Base-by-base conservation (phyloP, 1,140 invertebrate genomes). In the Neodiprion fabricii region DNA sequence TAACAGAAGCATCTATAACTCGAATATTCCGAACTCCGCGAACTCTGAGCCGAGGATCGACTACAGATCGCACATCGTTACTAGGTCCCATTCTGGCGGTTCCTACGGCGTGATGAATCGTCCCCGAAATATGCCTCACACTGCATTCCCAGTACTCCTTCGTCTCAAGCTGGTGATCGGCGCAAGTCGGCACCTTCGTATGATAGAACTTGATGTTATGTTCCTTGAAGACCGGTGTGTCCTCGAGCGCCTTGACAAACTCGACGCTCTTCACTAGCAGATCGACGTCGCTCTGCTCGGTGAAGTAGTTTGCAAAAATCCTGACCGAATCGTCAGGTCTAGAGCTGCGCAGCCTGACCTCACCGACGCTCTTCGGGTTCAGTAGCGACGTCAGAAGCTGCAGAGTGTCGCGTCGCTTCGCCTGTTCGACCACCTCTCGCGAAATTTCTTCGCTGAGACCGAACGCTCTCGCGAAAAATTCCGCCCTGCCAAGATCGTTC, bases 1-100 rank as follows among this genome's bases (percentile, higher is more conserved):
- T 95, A 48, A 95, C 93, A 68, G 93, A 94, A 1, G 93, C 94
- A 80, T 95, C 94, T 48, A 95, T 92, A 0, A 95, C 94, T 74
- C 95, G 86, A 17, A 96, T 82, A 0, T 92, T 90, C 73, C 92
- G 88, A 0, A 95, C 81, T 4, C 93, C 93, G 73, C 95, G 91
- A 0, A 96, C 94, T 78, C 92, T 86, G 3, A 97, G 82, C 74
- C 92, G 84, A 0, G 94, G 89, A 87, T 96, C 94, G 0, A 97
- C 93, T 0, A 97, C 95, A 0, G 95, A 91, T 0, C 50, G 70
- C 0, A 73, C 79, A 75, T 91, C 90, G 3, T 69, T 17, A 0
- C 23, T 12, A 1, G 86, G 83, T 4, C 91, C 91, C 91, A 92
- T 92, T 78, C 89, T 91, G 67, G 88, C 89, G 0, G 87, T 90